Evolutionary conservation across 1,140 invertebrate genomes (phyloP), one percentile per base, ranked within the genome.

Genomic region (Berghia stephanieae): DNA sequence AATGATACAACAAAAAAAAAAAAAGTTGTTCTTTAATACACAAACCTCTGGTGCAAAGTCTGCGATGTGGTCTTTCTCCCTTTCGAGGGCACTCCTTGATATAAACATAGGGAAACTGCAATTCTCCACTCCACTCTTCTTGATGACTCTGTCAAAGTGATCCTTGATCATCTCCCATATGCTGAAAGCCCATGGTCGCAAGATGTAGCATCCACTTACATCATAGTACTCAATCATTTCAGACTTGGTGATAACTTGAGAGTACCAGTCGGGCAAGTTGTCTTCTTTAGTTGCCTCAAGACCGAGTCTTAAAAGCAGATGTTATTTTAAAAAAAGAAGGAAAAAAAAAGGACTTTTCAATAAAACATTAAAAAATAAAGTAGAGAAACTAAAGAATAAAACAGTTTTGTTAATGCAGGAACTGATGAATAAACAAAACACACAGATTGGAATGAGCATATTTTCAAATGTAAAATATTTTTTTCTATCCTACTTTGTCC

Each of bases 151-250:
- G 89, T 98, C 96, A 81, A 99, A 95, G 91, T 94, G 99, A 46
- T 93, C 91, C 84, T 94, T 93, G 67, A 99, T 98, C 0, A 87
- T 84, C 82, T 99, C 97, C 98, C 98, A 99, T 83, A 99, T 96
- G n/a, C 94, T 91, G 88, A 93, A 99, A 43, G 97, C 94, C 97
- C 97, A 99, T 0, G 97, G 98, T 43, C 98, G 93, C 31, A 99
- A 92, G 82, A 99, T 97, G 87, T 99, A 99, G 90, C 98, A 99
- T 0, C 98, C 98, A 70, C 96, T 98, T 6, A 99, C 96, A 88
- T 99, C 98, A 86, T 99, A 99, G 89, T 99, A 99, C 88, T 99
- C 98, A 49, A 99, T 99, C 93, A 99, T 93, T 91, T 99, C 96
- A 77, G 96, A 94, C 91, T 99, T 99, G 0, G 96, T 98, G 73